Base-by-base conservation (phyloP, 2,888 invertebrate genomes). In the Aplocera efformata region DNA sequence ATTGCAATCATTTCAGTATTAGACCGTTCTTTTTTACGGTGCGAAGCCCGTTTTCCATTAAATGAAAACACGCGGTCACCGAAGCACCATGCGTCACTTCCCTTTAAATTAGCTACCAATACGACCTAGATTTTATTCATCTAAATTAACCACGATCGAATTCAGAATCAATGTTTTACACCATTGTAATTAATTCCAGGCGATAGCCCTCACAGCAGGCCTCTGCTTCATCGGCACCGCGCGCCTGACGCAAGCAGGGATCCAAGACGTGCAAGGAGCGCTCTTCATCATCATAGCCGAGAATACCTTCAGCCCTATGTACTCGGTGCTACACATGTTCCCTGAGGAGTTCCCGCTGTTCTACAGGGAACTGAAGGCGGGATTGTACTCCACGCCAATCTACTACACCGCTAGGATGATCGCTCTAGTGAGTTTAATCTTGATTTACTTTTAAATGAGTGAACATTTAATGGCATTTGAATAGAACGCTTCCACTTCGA, bases 281-380 rank as follows among this genome's bases (percentile, higher is more conserved):
- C 80, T 97, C 4, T 97, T 97, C 75, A 92, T 96, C 54, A 91
- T 97, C 75, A 94, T 96, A 27, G 92, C 95, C 0, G 97, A 98
- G 86, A 95, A 96, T 67, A 95, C 96, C 0, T 98, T 97, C 79
- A 92, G 93, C 37, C 96, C 96, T 0, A 95, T 98, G 94, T 98
- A 98, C 74, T 94, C 96, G 0, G 94, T 96, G 0, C 86, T 98
- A 25, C 92, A 95, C 54, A 91, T 95, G 60, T 95, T 97, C 66
- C 96, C 96, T 0, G 91, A 92, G 57, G 90, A 91, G 67, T 91
- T 95, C 48, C 96, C 97, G 0, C 79, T 97, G 28, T 92, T 97
- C 62, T 81, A 94, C 24, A 86, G 97, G 43, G 97, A 97, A 70
- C 90, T 95, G 49, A 91, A 92, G 45, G 94, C 96, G 8, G 96